phyloP scores from a whole-genome alignment of 2,113 vertebrate species.

The Clarias macrocephalus region DNA sequence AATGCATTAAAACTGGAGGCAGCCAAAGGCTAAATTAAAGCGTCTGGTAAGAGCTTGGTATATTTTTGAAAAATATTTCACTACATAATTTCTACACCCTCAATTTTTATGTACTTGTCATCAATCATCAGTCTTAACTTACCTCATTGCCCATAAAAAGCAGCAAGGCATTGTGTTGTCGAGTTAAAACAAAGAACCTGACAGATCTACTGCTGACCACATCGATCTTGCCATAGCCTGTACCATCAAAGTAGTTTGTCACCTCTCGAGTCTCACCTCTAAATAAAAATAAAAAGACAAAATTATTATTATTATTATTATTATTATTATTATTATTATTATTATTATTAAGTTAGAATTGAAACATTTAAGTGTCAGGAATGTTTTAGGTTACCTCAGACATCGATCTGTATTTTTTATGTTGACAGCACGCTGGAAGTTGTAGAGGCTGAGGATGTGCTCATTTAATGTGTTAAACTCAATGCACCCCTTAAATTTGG shows the following conservation, averaged over 20 bases:
- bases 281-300: background rate
- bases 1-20: background rate
- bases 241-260: constrained; percentile 81
- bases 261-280: constrained; percentile 50
- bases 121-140: constrained; percentile 19
- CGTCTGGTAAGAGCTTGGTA: background rate
- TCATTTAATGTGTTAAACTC: constrained; percentile 83
- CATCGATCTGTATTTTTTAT: constrained; percentile 72
- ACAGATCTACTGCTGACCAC: constrained; percentile 55
- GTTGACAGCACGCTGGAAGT: constrained; percentile 79
- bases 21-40: background rate
- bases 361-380: background rate
- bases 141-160: constrained; percentile 82
- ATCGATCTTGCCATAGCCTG: constrained; percentile 75
- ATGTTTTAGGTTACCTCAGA: constrained; percentile 69
- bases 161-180: constrained; percentile 76
- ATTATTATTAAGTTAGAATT: background rate
- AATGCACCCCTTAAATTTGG: constrained; percentile 80
- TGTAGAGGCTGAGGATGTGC: constrained; percentile 79
- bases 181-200: constrained; percentile 74
- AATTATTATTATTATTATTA: background rate
- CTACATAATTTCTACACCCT: background rate
- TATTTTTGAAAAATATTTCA: background rate
- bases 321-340: background rate
- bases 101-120: background rate